Base-by-base conservation (phyloP, 2,888 invertebrate genomes). In the Hydroisotoma schaefferi region DNA sequence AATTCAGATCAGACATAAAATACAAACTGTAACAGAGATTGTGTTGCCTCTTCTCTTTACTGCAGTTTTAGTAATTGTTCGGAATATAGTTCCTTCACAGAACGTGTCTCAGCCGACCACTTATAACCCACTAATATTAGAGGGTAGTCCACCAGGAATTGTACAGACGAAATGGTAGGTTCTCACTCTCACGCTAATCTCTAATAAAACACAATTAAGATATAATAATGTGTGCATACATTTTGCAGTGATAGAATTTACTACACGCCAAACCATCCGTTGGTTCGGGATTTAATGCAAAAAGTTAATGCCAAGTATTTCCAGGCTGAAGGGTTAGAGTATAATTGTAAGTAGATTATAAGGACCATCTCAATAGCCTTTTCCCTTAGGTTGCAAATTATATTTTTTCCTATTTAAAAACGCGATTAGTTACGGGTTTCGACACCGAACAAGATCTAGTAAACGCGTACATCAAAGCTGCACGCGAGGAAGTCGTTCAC, bases 1-100 rank as follows among this genome's bases (percentile, higher is more conserved):
- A 2, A 81, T 90, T 46, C 89, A 89, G 78, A 85, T 82, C 79
- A 80, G 88, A 64, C 86, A 85, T 76, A 83, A 83, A 52, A 66
- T 82, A 28, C 85, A 87, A 75, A 85, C 88, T 0, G 43, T 81
- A 1, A 75, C 85, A 38, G 89, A 90, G 76, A 77, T 91, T 6
- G 57, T 85, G 1, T 76, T 86, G 46, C 88, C 88, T 0, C 83
- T 85, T 0, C 63, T 84, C 4, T 86, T 88, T 63, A 82, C 84
- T 65, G 75, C 85, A 1, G 76, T 90, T 49, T 78, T 91, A 61
- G 84, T 90, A n/a, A 70, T 88, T n/a, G 81, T 91, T 55, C 81
- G 91, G 47, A 82, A 83, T 69, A 78, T 86, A 64, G 85, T 88
- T 0, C 81, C 81, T 55, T 84, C 86, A 0, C 78, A 80, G 0